These are phyloP conservation scores for Pocota personata DNA, from an alignment of 2,888 invertebrate genomes.

Conservation along the genomic window DNA sequence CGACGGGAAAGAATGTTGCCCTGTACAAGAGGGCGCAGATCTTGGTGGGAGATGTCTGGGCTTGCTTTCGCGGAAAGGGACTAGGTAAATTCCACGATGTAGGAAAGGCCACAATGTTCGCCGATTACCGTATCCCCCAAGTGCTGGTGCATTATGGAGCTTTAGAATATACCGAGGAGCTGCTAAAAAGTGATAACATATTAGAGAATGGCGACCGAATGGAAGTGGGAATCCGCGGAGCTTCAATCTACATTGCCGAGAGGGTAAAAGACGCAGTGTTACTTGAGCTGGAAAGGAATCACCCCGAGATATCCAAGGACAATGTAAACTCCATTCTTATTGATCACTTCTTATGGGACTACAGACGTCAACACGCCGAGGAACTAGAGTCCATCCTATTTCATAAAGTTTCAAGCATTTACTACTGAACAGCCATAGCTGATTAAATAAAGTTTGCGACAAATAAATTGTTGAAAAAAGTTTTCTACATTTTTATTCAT, in stretches of 20 bases:
- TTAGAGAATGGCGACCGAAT: constrained; percentile 88
- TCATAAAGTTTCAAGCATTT: constrained; percentile 95
- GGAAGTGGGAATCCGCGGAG: constrained; percentile 97
- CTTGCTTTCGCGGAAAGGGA: constrained; percentile 89
- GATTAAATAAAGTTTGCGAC: not conserved
- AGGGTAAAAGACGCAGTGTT: constrained; percentile 83
- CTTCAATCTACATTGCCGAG: constrained; percentile 94
- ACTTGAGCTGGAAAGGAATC: constrained; percentile 72
- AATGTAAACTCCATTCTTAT: constrained; percentile 91
- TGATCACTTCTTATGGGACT: constrained; percentile 98
- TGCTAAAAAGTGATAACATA: constrained; percentile 86
- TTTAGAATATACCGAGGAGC: constrained; percentile 89
- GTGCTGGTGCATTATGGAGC: constrained; percentile 92
- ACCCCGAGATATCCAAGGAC: constrained; percentile 80
- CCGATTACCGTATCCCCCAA: constrained; percentile 98
- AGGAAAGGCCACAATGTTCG: constrained; percentile 96
- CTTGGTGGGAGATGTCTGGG: constrained; percentile 96
- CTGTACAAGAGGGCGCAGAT: constrained; percentile 96
- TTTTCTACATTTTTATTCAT: constrained; percentile 35
- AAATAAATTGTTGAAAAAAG: constrained; percentile 7
- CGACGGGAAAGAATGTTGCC: constrained; percentile 88
- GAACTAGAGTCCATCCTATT: constrained; percentile 92
- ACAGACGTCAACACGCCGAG: constrained; percentile 89
- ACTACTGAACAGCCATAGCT: constrained; percentile 84
- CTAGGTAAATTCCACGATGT: constrained; percentile 93